Evolutionary conservation across 2,113 vertebrate genomes (phyloP), one percentile per base, ranked within the genome.

Genomic region (Antennarius striatus): DNA sequence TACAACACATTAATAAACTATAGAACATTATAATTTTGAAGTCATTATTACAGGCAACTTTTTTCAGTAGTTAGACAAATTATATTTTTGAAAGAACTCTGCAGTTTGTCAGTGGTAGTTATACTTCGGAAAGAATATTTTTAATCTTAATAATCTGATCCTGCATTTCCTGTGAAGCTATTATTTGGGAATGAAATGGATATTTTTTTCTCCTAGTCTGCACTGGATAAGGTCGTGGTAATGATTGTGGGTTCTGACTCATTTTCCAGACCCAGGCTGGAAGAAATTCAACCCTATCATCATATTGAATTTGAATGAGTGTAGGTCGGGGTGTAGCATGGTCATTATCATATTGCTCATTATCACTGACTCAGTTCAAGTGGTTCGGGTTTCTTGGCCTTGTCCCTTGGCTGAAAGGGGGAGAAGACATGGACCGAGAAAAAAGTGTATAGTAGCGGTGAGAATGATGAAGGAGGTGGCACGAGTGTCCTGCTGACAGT

Each of bases 281-380:
- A 74, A 42, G 39, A 75, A 71, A 77, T 75, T 79, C 53, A 81
- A 50, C 75, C 73, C 56, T 58, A 73, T 80, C 77, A 73, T 75
- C 56, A 29, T 45, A 46, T 12, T 67, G 81, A 80, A 84, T 86
- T 55, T 79, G 73, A 84, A 84, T 84, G 68, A 75, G 75, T 56
- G 54, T 16, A 69, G 82, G 82, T 87, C 82, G 78, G 68, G 63
- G 62, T 71, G 64, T 56, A 61, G 69, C 50, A 28, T 43, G 32
- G 70, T 29, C 68, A 84, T 87, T 83, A 84, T 80, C 68, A 84
- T 75, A 77, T 53, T 48, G 51, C 72, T 82, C 75, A 73, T 81
- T 79, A 81, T 65, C 53, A 55, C 68, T 55, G 6, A 56, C 71
- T 68, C 22, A 49, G 40, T 60, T 57, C 60, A 68, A 43, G 63